Percentiles rank a stretch among this genome's conserved stretches.
Evolutionary conservation across 2,113 vertebrate species (phyloP).

Genomic region (Cyphomyrus discorhynchus): DNA sequence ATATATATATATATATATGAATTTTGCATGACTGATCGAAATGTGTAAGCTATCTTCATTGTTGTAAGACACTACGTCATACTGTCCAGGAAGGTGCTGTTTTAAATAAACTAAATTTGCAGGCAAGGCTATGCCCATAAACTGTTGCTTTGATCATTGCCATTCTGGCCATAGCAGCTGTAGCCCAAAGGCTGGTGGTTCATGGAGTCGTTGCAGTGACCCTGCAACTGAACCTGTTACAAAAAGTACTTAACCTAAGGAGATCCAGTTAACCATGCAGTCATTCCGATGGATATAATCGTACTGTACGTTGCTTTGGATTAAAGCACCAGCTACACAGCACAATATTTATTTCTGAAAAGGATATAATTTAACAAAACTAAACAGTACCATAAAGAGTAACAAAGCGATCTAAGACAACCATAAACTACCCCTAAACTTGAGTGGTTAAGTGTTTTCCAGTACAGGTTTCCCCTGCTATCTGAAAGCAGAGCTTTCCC

Average conservation of each 20-base stretch:
- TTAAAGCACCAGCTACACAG: neutral
- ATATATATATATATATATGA: too few relatives aligned
- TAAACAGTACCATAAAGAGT: neutral
- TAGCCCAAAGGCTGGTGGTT: neutral
- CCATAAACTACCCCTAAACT: neutral
- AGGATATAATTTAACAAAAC: too few relatives aligned
- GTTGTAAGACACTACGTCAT: too few relatives aligned
- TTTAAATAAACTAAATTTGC: too few relatives aligned
- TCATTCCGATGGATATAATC: neutral
- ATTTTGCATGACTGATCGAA: too few relatives aligned
- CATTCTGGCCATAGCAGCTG: neutral
- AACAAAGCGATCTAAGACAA: neutral
- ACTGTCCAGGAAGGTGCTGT: too few relatives aligned
- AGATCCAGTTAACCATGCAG: too few relatives aligned
- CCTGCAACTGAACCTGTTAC: neutral
- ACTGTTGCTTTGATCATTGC: too few relatives aligned
- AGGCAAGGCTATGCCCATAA: too few relatives aligned
- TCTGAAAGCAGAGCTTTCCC: neutral
- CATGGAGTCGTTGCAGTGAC: neutral
- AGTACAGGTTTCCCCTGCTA: neutral
- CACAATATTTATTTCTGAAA: neutral
- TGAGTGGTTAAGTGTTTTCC: neutral
- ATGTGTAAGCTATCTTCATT: too few relatives aligned
- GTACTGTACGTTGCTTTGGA: neutral
- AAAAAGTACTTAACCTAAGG: neutral